These are phyloP conservation scores for Corella eumyota DNA, from an alignment of 23 tunicate species.

Conservation along the genomic window DNA sequence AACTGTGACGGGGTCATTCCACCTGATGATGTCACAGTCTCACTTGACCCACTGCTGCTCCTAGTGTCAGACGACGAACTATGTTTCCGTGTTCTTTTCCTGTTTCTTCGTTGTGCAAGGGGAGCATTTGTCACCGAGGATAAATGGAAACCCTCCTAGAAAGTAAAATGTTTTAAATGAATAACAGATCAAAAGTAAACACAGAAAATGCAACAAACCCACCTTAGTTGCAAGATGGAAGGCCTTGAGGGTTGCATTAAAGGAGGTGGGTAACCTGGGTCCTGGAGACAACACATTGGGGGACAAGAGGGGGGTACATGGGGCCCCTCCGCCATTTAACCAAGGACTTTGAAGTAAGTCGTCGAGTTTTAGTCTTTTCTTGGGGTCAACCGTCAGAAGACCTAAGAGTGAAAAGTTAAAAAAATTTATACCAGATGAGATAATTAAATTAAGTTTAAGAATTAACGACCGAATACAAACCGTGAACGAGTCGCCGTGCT, in stretches of 20 bases:
- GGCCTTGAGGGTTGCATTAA: slow-evolving; percentile 58
- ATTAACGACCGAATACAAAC: slow-evolving; percentile 1
- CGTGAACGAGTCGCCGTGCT: slow-evolving; percentile 76
- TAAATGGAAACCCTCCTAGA: slow-evolving; percentile 75
- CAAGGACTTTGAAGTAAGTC: slow-evolving; percentile 46
- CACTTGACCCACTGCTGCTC: slow-evolving; percentile 45
- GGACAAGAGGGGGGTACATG: slow-evolving; percentile 58
- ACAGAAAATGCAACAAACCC: no score
- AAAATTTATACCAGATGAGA: background rate
- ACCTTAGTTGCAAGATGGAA: slow-evolving; percentile 49
- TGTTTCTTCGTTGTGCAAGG: slow-evolving; percentile 69
- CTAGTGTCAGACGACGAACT: slow-evolving; percentile 49
- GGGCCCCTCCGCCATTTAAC: slow-evolving; percentile 64
- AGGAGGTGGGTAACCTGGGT: slow-evolving; percentile 46
- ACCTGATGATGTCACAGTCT: slow-evolving; percentile 22
- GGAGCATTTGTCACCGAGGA: slow-evolving; percentile 81
- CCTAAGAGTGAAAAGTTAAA: slow-evolving; percentile 24
- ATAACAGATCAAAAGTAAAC: no score
- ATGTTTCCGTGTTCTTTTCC: slow-evolving; percentile 31
- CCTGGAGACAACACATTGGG: slow-evolving; percentile 62
- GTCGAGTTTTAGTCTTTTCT: slow-evolving; percentile 38
- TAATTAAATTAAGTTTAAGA: background rate
- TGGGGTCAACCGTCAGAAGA: slow-evolving; percentile 71
- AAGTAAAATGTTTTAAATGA: no score
- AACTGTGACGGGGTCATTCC: slow-evolving; percentile 13